Percentiles rank a stretch among this genome's conserved stretches.
Conservation (phyloP, 2,888 invertebrate species). For the Halictus quadricinctus region DNA sequence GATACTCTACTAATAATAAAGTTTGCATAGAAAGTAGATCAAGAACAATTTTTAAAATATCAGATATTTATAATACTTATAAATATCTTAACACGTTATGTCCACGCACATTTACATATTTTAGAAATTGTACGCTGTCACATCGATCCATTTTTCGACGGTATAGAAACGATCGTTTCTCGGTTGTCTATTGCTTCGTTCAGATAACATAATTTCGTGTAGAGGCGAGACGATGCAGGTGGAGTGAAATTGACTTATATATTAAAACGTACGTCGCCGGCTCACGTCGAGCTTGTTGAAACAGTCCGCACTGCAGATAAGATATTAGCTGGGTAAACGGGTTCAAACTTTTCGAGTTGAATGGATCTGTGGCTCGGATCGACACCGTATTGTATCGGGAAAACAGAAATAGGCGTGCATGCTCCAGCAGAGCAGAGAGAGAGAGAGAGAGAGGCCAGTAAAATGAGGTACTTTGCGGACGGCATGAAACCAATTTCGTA, state of each 20-base stretch:
- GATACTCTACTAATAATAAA: too few species aligned
- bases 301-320: constrained; percentile 9
- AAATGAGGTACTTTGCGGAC: constrained; percentile 56
- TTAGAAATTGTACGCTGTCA: background rate
- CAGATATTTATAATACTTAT: background rate
- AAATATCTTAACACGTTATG: background rate
- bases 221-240: background rate
- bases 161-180: background rate
- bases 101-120: background rate
- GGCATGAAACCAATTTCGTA: constrained; percentile 58
- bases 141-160: background rate
- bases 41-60: background rate
- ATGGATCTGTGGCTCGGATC: background rate
- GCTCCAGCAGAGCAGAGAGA: constrained; percentile 17
- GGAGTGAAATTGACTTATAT: background rate
- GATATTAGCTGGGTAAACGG: constrained; percentile 3
- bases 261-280: background rate
- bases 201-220: background rate
- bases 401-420: constrained; percentile 51
- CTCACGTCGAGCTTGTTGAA: background rate
- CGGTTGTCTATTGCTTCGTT: background rate
- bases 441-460: constrained; percentile 2
- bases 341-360: constrained; percentile 22
- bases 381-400: constrained; percentile 46
- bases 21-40: background rate